Evolutionary conservation across 2,888 invertebrate species (phyloP), one percentile per base, ranked within the genome.

Genomic region (Trichogramma dendrolimi): DNA sequence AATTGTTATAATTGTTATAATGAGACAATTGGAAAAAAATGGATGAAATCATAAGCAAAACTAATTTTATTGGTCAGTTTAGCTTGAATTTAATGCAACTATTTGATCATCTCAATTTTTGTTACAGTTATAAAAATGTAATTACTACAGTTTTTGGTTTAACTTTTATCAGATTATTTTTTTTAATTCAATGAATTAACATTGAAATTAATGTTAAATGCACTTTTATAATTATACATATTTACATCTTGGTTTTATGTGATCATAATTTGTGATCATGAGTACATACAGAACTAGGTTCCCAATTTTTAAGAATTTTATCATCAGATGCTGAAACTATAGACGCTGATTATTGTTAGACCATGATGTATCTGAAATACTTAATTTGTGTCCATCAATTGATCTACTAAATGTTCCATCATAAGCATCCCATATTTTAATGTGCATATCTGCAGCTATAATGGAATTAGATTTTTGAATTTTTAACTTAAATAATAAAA

Each of bases 341-440:
- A 97, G 83, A 58, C 97, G 83, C 69, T 94, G 86, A 75, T 95
- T 96, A 78, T 99, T 99, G 66, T 94, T 93, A 4, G 97, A 96
- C 99, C 99, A 99, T 2, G 97, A 95, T 42, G 99, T 94, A 83
- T 99, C 99, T 70, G 96, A 97, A 71, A 99, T 95, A 66, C 99
- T 99, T 81, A 98, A 85, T 81, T 98, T 98, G 80, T 99, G 99
- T 55, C 98, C 98, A 6, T 92, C 88, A 72, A 99, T 96, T 10
- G 96, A 96, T 81, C 97, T 97, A 80, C 98, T 97, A 83, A 96
- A 97, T 81, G 97, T 97, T 50, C 98, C 97, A 86, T 98, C 97
- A 78, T 96, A 96, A 38, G 96, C 96, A 66, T 96, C 96, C 96
- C 99, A 99, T 71, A 97, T 92, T 83, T 97, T 98, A 67, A 99